A percentile compares a stretch with the other conserved stretches of the same genome.
Evolutionary conservation across 2,113 vertebrate genomes (phyloP).

Genomic region (Gorsachius goisagi): DNA sequence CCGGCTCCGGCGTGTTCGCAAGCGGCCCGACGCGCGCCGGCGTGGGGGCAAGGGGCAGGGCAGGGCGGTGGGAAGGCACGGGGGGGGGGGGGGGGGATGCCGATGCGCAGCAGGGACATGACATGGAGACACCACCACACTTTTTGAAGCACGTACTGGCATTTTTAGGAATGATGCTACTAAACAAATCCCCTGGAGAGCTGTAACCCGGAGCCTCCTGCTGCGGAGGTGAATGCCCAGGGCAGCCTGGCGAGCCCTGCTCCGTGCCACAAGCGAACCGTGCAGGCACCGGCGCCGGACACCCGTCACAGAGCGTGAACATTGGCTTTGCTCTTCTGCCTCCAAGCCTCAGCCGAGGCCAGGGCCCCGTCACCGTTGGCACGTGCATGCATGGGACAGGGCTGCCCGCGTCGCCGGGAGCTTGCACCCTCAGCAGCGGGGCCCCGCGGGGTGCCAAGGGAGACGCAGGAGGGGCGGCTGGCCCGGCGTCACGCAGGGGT

Average conservation of each 20-base stretch:
- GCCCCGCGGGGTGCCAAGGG: rapidly evolving
- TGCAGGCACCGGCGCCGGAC: not conserved
- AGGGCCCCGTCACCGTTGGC: rapidly evolving
- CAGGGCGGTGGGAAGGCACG: not conserved
- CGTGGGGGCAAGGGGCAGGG: not conserved
- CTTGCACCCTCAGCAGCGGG: not conserved
- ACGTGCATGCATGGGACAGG: not conserved
- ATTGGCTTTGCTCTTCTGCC: not conserved
- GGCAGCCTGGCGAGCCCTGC: not conserved
- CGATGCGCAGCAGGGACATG: not conserved
- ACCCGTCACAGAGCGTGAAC: rapidly evolving
- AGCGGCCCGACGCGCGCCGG: rapidly evolving
- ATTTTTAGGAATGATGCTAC: not conserved
- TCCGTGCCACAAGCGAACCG: not conserved
- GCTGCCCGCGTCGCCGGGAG: rapidly evolving
- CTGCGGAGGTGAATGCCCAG: not conserved
- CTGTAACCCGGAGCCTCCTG: not conserved
- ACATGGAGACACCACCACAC: not conserved
- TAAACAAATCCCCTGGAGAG: not conserved
- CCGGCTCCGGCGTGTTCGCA: not conserved
- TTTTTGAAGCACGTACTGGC: not conserved
- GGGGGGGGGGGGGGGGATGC: too few relatives aligned
- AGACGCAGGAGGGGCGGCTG: rapidly evolving
- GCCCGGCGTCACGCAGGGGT: not conserved
- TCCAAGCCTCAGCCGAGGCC: not conserved